These are phyloP conservation scores for Climacteris rufus DNA, from an alignment of 2,113 vertebrate genomes.

Conservation along the genomic window DNA sequence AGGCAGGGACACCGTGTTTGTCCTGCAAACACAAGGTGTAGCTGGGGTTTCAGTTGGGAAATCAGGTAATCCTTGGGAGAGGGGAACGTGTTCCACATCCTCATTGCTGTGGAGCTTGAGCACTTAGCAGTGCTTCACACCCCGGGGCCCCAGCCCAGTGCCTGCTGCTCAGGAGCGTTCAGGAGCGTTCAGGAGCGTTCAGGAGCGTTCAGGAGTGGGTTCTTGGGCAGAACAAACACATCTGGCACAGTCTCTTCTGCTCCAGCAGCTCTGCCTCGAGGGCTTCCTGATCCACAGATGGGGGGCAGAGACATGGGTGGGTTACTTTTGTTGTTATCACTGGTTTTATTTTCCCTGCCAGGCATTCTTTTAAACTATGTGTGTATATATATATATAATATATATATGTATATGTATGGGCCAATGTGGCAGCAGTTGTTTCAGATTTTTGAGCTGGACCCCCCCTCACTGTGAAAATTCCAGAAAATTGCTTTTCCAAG, in stretches of 20 bases:
- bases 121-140: not conserved
- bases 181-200: not conserved
- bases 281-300: not conserved
- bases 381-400: too few relatives aligned
- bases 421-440: not conserved
- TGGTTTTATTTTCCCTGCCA: not conserved
- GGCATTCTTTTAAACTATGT: not conserved
- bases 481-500: not conserved
- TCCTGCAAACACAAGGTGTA: not conserved
- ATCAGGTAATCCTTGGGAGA: not conserved
- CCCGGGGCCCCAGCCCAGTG: not conserved
- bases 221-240: not conserved
- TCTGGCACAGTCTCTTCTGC: not conserved
- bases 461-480: not conserved
- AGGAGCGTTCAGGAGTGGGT: not conserved
- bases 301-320: not conserved
- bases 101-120: not conserved
- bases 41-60: not conserved
- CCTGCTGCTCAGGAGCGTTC: not conserved
- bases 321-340: not conserved
- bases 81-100: not conserved
- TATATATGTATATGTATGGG: rapidly evolving
- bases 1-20: not conserved
- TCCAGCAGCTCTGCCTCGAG: not conserved
- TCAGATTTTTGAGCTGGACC: not conserved